Conservation (phyloP, 1,140 invertebrate genomes). For the Hylaeus anthracinus region DNA sequence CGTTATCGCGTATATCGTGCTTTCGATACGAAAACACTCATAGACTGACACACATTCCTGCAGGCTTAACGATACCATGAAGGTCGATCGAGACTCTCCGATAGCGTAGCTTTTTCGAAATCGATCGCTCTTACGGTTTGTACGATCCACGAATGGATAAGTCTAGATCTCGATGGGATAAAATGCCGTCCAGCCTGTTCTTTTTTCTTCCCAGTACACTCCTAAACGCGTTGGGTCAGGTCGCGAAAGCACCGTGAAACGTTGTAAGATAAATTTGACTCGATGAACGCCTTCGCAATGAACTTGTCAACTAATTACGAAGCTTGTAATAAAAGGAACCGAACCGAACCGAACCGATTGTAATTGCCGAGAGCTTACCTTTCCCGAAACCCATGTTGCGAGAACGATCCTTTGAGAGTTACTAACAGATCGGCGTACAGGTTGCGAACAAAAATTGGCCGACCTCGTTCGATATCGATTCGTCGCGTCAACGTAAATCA, state of each 20-base stretch:
- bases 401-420: background rate
- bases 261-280: background rate
- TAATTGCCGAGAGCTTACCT: slow-evolving; percentile 20
- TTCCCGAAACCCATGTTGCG: slow-evolving; percentile 25
- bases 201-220: slow-evolving; percentile 12
- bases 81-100: background rate
- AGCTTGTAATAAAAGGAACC: slow-evolving; percentile 24
- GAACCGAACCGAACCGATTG: slow-evolving; percentile 1
- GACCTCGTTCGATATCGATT: no score
- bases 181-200: slow-evolving; percentile 23
- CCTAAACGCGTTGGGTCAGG: background rate
- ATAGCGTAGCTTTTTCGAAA: background rate
- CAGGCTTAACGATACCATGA: background rate
- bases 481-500: no score
- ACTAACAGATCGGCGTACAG: background rate
- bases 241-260: slow-evolving; percentile 27
- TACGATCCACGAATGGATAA: slow-evolving; percentile 1
- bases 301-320: slow-evolving; percentile 10
- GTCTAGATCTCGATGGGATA: background rate
- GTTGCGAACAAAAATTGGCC: no score
- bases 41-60: slow-evolving; percentile 48
- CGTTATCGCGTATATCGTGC: background rate
- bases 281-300: background rate
- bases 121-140: background rate
- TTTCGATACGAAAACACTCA: slow-evolving; percentile 17